Percentiles rank a stretch among this genome's conserved stretches.
Evolutionary conservation across 2,113 vertebrate species (phyloP).

Genomic region (Atlantisia rogersi): DNA sequence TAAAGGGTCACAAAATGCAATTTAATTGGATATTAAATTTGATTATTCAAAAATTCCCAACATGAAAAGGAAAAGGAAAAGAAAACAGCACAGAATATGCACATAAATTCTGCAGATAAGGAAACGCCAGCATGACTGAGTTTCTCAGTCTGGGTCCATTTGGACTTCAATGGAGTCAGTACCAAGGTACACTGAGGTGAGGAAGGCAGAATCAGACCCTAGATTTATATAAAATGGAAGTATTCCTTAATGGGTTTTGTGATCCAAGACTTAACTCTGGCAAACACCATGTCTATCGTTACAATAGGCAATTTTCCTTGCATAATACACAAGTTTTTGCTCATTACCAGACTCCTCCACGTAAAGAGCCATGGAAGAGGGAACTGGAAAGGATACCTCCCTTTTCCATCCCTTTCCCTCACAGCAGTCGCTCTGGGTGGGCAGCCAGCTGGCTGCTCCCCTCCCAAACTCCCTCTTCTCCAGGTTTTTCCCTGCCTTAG

Average conservation of each 20-base stretch:
- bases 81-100: background rate
- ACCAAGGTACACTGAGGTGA: background rate
- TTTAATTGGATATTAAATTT: conserved; percentile 24
- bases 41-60: background rate
- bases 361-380: background rate
- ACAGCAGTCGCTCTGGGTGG: background rate
- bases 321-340: background rate
- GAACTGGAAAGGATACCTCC: background rate
- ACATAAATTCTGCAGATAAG: background rate
- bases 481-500: background rate
- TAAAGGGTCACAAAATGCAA: background rate
- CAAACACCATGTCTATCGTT: background rate
- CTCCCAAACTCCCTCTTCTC: background rate
- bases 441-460: background rate
- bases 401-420: background rate
- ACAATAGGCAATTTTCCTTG: background rate
- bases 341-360: background rate
- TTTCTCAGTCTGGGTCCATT: background rate
- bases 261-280: background rate
- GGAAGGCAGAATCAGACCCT: background rate
- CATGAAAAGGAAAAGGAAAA: background rate
- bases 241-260: background rate
- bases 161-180: background rate
- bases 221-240: background rate
- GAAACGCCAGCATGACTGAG: background rate